Base-by-base conservation (phyloP, 2,113 vertebrate genomes). In the Mellivora capensis region DNA sequence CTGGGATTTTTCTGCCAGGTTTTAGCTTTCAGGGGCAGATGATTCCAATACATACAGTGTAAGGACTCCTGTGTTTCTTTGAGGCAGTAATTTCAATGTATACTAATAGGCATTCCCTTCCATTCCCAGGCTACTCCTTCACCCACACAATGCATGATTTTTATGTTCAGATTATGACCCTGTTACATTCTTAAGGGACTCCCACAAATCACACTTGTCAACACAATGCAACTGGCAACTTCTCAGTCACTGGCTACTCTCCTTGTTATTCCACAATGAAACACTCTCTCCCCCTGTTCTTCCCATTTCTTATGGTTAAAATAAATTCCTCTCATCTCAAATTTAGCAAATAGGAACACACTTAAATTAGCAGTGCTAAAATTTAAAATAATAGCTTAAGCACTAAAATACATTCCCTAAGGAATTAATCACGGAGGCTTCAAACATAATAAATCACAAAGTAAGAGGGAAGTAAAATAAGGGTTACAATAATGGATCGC, bases 181-280 rank as follows among this genome's bases (percentile, higher is more conserved):
- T 72, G 25, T 47, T 95, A 17, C 3, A 11, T 84, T 90, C 95
- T 92, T 72, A 10, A 42, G 91, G 90, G 87, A 62, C 52, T 59
- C 42, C 3, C 87, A 90, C 69, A 96, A 88, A 93, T 95, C 88
- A 86, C 25, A n/a, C 83, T 82, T 93, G 82, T 94, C 96, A 89
- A 81, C 87, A 54, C 92, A 39, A 42, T 54, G 91, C 37, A 87
- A 84, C 13, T 87, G 72, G 88, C 91, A 88, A 62, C 71, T 87
- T 77, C 39, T 49, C 76, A 29, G 47, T 49, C 9, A 34, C 67
- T 71, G 89, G 72, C 72, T 72, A 72, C 54, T 74, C 12, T 94
- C 44, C 15, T 93, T 20, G 29, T 42, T 91, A 54, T 7, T 84
- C 34, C 13, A 84, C 91, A 64, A 9, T 6, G 67, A 91, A 89